Conservation (phyloP, 1,140 invertebrate genomes). For the Proales similis region DNA sequence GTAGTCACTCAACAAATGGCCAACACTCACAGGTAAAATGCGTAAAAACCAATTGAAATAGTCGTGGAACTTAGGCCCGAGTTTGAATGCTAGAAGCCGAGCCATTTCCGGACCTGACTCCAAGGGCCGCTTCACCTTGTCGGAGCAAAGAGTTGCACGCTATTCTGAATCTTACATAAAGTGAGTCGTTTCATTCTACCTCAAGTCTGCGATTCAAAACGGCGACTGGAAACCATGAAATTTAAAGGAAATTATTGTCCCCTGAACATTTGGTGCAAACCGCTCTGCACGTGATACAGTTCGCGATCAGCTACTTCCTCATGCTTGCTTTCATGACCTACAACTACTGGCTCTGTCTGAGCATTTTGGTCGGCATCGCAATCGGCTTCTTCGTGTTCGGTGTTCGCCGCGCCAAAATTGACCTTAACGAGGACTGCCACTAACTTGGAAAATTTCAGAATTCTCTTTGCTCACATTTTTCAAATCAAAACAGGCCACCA, state of each 20-base stretch:
- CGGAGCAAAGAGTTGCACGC: not conserved
- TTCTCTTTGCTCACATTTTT: too few species aligned
- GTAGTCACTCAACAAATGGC: too few species aligned
- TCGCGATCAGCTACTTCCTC: constrained; percentile 36
- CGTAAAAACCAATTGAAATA: too few species aligned
- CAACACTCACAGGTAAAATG: too few species aligned
- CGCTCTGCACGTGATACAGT: constrained; percentile 26
- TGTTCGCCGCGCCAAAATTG: constrained; percentile 20
- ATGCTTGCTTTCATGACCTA: constrained; percentile 36
- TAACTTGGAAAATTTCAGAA: too few species aligned
- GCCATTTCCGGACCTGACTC: not conserved
- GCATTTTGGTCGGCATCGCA: constrained; percentile 20
- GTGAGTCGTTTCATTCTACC: too few species aligned
- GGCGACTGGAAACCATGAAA: too few species aligned
- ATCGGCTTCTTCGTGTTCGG: constrained; percentile 37
- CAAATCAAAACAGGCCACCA: too few species aligned
- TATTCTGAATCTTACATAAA: too few species aligned
- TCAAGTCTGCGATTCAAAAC: too few species aligned
- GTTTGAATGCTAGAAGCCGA: too few species aligned
- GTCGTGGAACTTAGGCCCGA: too few species aligned
- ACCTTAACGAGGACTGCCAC: constrained; percentile 36
- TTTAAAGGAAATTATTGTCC: constrained; percentile 12
- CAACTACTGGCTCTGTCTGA: constrained; percentile 33
- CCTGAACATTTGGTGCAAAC: constrained; percentile 36
- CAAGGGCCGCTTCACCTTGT: not conserved